phyloP scores from a whole-genome alignment of 2,797 vertebrate genomes.

The Anguilla pacifica region DNA sequence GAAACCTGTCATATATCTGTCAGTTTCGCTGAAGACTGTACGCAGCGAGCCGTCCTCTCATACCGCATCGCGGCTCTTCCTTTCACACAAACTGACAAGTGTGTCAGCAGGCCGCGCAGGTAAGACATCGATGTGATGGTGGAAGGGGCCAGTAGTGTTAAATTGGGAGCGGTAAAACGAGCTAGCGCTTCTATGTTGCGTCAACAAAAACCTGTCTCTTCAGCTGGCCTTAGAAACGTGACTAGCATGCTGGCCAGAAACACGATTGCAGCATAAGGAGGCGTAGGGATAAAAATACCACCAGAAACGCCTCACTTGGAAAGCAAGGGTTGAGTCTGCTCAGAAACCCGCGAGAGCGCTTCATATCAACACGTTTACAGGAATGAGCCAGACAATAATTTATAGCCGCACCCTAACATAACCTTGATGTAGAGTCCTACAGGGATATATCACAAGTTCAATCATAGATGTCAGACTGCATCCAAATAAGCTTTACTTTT shows the following conservation, averaged over 20 bases:
- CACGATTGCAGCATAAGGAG: neutral
- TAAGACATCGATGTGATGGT: neutral
- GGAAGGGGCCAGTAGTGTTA: neutral
- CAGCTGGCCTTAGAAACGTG: neutral
- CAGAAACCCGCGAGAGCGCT: neutral
- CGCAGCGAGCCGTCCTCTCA: neutral
- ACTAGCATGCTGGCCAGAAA: neutral
- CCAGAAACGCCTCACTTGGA: neutral
- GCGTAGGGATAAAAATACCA: neutral
- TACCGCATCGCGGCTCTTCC: neutral
- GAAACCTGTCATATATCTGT: slow-evolving; percentile 13
- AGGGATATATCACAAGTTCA: neutral
- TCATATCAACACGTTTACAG: neutral
- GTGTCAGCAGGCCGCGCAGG: neutral
- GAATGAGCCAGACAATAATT: neutral
- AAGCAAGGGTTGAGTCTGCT: neutral
- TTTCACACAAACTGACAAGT: neutral
- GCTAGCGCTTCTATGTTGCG: neutral
- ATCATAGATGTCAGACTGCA: neutral
- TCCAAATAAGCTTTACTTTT: neutral
- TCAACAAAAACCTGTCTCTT: neutral
- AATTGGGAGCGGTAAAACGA: neutral
- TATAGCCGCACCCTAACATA: no score
- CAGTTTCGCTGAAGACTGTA: neutral
- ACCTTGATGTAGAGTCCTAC: neutral